These are phyloP conservation scores for Aphelocoma coerulescens DNA, from an alignment of 2,113 vertebrate genomes.

Conservation along the genomic window DNA sequence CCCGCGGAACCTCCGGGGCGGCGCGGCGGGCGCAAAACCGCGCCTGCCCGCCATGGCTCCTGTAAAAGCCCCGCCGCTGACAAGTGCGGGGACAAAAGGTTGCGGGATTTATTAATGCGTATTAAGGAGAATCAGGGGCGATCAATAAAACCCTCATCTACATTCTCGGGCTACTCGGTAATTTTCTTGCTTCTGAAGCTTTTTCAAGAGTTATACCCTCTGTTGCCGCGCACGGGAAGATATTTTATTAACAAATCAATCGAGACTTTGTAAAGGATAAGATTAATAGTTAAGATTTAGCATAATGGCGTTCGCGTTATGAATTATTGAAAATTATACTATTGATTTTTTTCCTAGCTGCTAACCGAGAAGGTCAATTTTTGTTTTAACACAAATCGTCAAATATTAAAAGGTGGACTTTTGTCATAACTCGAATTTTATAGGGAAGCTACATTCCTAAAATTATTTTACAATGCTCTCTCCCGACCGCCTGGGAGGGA, in stretches of 20 bases:
- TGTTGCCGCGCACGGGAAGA: conserved; percentile 78
- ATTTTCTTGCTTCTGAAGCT: conserved; percentile 82
- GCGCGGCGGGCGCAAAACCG: conserved; percentile 59
- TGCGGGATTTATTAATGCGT: conserved; percentile 83
- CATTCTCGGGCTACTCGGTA: conserved; percentile 81
- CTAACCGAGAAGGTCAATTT: conserved; percentile 78
- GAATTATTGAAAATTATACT: conserved; percentile 83
- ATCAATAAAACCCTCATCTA: conserved; percentile 86
- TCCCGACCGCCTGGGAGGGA: neutral
- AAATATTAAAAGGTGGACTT: conserved; percentile 75
- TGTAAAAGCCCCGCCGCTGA: conserved; percentile 73
- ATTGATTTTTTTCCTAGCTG: conserved; percentile 74
- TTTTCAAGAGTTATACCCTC: conserved; percentile 83
- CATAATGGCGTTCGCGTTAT: conserved; percentile 79
- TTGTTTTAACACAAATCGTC: conserved; percentile 81
- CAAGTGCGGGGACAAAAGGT: conserved; percentile 82
- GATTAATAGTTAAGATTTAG: conserved; percentile 84
- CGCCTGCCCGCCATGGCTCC: conserved; percentile 69
- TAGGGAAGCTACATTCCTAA: conserved; percentile 62
- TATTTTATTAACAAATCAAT: conserved; percentile 88
- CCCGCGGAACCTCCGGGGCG: conserved; percentile 62
- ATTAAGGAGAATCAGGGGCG: conserved; percentile 83
- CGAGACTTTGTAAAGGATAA: conserved; percentile 84
- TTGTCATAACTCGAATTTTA: conserved; percentile 70
- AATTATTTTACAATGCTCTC: conserved; percentile 60